Base-by-base conservation (phyloP, 2,797 vertebrate genomes). In the Neostethus bicornis region DNA sequence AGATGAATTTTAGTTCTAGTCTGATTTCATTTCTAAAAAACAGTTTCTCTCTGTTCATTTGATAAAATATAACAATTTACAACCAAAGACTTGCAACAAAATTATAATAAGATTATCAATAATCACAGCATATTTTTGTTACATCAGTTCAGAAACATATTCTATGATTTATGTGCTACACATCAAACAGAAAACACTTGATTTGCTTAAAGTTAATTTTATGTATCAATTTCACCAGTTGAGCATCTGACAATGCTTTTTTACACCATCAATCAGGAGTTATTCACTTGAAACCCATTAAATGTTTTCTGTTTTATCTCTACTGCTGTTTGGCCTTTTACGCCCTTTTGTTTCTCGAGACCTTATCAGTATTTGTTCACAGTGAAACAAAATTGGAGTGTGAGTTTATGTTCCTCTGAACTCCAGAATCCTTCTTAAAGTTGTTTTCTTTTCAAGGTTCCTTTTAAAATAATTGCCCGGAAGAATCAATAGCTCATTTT, bases 401-500 rank as follows among this genome's bases (percentile, higher is more conserved):
- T 41, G 32, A 37, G 52, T 45, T 46, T 37, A 5, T 38, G 25
- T 41, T 45, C n/a, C 5, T 37, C 38, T 48, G 8, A 42, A 42
- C 51, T 61, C 57, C 20, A 34, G 55, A 45, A 69, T 47, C 19
- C 41, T 53, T 61, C 49, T 55, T n/a, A 73, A 61, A 78, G 58
- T 44, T 49, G 51, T 23, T 84, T 79, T 61, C 49, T 51, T 66
- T 70, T 57, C 39, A 69, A 52, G 59, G 20, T 67, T 68, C 56
- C 60, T 66, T 67, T 77, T 69, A 61, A 83, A 79, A 71, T 83
- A 59, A 77, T 77, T 69, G 64, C 76, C 61, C 25, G 32, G 49
- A 61, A 55, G 48, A 60, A 88, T 87, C 81, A 65, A 86, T 86
- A 82, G 42, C 76, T 75, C 65, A 78, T 86, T 85, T 86, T 25